Conservation (phyloP, 2,113 vertebrate genomes). For the Phoxinus phoxinus region DNA sequence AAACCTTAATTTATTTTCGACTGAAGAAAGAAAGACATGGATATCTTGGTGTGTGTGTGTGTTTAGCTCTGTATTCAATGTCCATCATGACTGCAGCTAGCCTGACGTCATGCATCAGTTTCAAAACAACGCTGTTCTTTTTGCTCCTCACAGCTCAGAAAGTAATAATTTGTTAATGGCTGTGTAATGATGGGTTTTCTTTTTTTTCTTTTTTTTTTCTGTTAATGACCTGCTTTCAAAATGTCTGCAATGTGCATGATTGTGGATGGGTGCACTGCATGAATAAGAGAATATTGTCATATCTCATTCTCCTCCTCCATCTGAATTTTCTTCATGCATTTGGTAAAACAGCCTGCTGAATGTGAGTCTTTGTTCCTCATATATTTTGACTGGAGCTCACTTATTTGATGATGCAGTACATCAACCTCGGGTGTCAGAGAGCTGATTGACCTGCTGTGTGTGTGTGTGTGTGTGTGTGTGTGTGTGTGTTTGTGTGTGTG, state of each 20-base stretch:
- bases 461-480: slow-evolving; percentile 1
- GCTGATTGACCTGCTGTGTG: slow-evolving; percentile 8
- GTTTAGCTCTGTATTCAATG: no score
- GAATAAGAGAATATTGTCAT: not conserved
- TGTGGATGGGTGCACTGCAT: not conserved
- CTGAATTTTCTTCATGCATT: not conserved
- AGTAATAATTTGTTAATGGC: slow-evolving; percentile 44
- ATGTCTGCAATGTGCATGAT: not conserved
- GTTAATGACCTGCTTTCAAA: slow-evolving; percentile 30
- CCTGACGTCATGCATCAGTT: not conserved
- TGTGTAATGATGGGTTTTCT: slow-evolving; percentile 35
- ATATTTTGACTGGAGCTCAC: not conserved
- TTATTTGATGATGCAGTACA: not conserved
- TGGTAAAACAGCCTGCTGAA: not conserved
- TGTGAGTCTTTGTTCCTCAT: not conserved
- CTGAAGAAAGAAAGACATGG: no score
- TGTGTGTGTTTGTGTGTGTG: not conserved
- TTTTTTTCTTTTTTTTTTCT: slow-evolving; percentile 21
- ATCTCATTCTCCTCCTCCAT: slow-evolving; percentile 11
- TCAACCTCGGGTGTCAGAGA: not conserved
- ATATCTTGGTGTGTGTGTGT: no score
- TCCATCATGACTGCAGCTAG: no score
- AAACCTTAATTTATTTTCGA: no score
- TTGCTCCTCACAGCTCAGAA: slow-evolving; percentile 26
- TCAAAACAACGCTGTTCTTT: slow-evolving; percentile 9